Evolutionary conservation across 2,797 vertebrate species (phyloP).

Genomic region (Lacerta viridis): DNA sequence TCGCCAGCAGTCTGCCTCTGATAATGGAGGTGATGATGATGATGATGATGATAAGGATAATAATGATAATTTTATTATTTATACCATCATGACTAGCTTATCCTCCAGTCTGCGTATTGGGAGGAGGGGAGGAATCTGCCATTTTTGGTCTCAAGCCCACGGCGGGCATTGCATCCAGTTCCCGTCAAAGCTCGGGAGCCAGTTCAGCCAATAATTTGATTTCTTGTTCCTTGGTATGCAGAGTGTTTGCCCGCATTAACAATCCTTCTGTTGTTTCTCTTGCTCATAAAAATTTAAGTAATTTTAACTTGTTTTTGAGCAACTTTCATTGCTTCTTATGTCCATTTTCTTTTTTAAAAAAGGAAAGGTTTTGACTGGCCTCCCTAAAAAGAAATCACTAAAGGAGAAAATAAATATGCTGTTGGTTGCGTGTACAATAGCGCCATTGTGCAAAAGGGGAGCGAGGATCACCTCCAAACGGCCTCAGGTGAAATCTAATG

Average conservation of each 20-base stretch:
- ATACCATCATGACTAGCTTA: too few relatives aligned
- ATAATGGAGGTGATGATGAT: too few relatives aligned
- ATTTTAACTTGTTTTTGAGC: constrained; percentile 63
- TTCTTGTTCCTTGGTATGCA: constrained; percentile 48
- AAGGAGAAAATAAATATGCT: constrained; percentile 79
- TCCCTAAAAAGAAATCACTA: constrained; percentile 73
- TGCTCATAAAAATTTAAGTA: constrained; percentile 24
- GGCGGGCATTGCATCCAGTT: background rate
- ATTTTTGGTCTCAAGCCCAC: background rate
- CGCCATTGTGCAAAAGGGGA: constrained; percentile 77
- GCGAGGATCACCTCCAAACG: constrained; percentile 78
- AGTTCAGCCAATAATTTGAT: constrained; percentile 49
- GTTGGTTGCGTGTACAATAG: constrained; percentile 79
- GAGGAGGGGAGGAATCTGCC: background rate
- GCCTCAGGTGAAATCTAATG: constrained; percentile 84
- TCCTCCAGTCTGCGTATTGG: background rate
- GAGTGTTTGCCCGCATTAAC: constrained; percentile 29
- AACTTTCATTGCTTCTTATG: constrained; percentile 64
- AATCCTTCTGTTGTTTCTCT: constrained; percentile 48
- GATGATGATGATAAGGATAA: too few relatives aligned
- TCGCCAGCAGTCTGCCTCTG: too few relatives aligned
- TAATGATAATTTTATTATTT: too few relatives aligned
- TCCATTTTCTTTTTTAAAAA: constrained; percentile 35
- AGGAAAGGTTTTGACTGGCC: constrained; percentile 54
- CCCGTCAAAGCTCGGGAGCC: background rate